Evolutionary conservation across 1,140 invertebrate species (phyloP), one percentile per base, ranked within the genome.

Genomic region (Hirudo medicinalis): DNA sequence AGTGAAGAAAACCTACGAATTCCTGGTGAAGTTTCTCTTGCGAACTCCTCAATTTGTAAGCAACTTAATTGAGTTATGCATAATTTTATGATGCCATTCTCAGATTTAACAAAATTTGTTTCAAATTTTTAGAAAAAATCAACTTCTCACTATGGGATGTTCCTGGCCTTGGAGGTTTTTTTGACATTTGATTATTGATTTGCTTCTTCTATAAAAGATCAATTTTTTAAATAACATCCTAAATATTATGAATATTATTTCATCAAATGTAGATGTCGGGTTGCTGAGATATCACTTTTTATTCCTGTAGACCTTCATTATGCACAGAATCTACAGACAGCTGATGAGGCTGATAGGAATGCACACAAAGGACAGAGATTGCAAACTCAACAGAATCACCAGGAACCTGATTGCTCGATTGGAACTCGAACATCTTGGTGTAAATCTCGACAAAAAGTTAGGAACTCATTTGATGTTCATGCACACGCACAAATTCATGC

Each of bases 241-340:
- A 22, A 13, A 32, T 32, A 63, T 63, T 32, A 63, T 19, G 9
- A 63, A 13, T 22, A 63, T 32, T 25, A 25, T 32, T 25, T n/a
- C 11, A 13, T 22, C 2, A 63, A 9, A 63, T 32, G 15, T 2
- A 22, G 15, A 1, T 4, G 1, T 8, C 54, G 9, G 5, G 25
- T 57, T 25, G 25, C 20, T 9, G 2, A 20, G 25, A n/a, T 25
- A 57, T 63, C 29, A 63, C 57, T 25, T 25, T 32, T 25, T 25
- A 22, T 25, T 11, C 20, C 29, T 15, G 3, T 22, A 63, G 57
- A 63, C 57, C 22, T 63, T 25, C 57, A 63, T 63, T 9, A 63
- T 63, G 57, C 57, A 63, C 17, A 8, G 57, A 63, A 63, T 63
- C 57, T 25, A 63, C 57, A 63, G 57, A 63, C 22, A 25, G 11